Evolutionary conservation across 2,113 vertebrate species (phyloP).

Genomic region (Myrmecophaga tridactyla): DNA sequence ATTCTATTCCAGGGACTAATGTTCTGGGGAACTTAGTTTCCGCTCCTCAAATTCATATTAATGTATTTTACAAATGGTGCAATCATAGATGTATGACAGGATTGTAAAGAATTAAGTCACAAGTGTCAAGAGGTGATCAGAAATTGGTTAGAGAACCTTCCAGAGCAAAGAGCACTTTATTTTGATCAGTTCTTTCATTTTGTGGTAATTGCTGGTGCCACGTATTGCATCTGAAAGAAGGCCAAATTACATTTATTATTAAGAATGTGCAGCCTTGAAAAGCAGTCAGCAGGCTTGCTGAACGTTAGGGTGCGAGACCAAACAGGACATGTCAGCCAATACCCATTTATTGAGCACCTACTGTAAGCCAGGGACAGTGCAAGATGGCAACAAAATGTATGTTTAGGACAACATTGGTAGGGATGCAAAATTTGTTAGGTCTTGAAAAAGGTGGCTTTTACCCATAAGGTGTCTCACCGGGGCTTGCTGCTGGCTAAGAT

Average conservation of each 20-base stretch:
- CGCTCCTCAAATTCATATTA: background rate
- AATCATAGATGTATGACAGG: background rate
- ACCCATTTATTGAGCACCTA: background rate
- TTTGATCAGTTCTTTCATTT: conserved; percentile 60
- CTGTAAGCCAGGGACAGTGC: background rate
- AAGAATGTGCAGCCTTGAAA: background rate
- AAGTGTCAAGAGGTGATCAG: background rate
- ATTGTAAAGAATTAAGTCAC: conserved; percentile 29
- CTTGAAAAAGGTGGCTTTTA: background rate
- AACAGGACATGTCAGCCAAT: background rate
- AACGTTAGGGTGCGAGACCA: background rate
- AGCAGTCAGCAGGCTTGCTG: background rate
- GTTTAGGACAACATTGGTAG: background rate
- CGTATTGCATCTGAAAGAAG: conserved; percentile 44
- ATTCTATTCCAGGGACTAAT: background rate
- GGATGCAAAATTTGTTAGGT: background rate
- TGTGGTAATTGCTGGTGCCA: background rate
- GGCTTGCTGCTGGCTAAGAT: background rate
- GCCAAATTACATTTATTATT: background rate
- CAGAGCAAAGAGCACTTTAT: conserved; percentile 80
- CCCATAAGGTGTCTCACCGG: background rate
- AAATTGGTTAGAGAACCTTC: conserved; percentile 47
- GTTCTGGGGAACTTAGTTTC: background rate
- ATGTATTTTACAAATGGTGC: background rate
- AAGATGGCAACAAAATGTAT: background rate